Evolutionary conservation across 2,113 vertebrate genomes (phyloP).

Genomic region (Podarcis cretensis): DNA sequence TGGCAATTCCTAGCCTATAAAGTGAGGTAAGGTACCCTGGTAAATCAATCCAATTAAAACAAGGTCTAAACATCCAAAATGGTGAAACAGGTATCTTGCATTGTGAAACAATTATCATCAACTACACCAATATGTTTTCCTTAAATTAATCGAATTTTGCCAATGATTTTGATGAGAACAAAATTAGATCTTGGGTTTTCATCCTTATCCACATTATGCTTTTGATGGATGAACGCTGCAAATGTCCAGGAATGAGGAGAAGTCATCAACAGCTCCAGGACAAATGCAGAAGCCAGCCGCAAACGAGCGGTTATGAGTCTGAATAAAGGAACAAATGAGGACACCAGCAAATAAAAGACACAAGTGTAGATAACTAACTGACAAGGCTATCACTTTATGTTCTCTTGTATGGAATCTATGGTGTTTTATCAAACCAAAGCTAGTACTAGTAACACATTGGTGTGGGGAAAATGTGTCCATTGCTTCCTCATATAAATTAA

Average conservation of each 20-base stretch:
- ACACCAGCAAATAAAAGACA: not conserved
- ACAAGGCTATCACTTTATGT: not conserved
- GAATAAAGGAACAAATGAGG: constrained; percentile 10
- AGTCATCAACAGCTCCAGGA: constrained; percentile 14
- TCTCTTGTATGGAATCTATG: not conserved
- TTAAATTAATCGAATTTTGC: constrained; percentile 18
- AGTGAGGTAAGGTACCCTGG: no score
- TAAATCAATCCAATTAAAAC: not conserved
- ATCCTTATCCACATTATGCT: not conserved
- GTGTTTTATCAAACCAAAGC: not conserved
- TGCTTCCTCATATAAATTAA: not conserved
- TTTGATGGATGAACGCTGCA: constrained; percentile 1
- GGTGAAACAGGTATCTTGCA: no score
- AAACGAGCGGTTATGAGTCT: constrained; percentile 5
- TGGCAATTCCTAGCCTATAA: no score
- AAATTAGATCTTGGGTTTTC: constrained; percentile 2
- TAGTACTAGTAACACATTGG: not conserved
- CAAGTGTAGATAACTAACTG: not conserved
- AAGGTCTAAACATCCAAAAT: not conserved
- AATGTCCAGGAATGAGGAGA: constrained; percentile 2
- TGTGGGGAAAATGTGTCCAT: not conserved
- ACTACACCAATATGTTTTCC: not conserved
- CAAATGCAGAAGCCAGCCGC: not conserved
- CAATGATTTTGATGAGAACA: constrained; percentile 15
- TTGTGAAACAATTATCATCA: not conserved